Evolutionary conservation across 1,140 invertebrate genomes (phyloP).

Genomic region (Polyergus mexicanus): DNA sequence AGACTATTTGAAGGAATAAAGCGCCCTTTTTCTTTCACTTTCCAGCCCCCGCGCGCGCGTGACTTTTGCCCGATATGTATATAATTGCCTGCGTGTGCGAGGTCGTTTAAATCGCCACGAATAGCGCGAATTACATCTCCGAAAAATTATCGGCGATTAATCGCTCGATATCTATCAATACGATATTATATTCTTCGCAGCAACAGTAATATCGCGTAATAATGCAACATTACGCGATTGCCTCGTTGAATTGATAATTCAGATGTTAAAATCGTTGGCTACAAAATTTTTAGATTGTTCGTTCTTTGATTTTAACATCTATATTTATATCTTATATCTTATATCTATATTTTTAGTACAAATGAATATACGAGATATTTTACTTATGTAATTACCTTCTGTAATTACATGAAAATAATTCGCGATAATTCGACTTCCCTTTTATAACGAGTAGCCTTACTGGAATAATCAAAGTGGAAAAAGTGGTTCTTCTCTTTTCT

Average conservation of each 20-base stretch:
- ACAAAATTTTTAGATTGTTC: background rate
- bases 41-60: no score
- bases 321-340: no score
- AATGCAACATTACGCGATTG: background rate
- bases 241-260: background rate
- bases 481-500: background rate
- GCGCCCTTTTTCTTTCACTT: background rate
- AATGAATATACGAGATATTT: background rate
- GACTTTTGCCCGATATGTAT: slow-evolving; percentile 1
- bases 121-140: background rate
- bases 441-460: background rate
- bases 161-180: background rate
- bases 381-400: background rate
- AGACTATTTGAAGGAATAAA: slow-evolving; percentile 44
- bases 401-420: background rate
- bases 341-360: no score
- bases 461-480: background rate
- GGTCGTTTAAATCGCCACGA: background rate
- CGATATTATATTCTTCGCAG: background rate
- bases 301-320: background rate
- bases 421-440: background rate
- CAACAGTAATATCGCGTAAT: background rate
- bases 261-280: background rate
- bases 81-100: slow-evolving; percentile 12
- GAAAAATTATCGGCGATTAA: slow-evolving; percentile 3